Evolutionary conservation across 2,113 vertebrate genomes (phyloP).

Genomic region (Tupaia chinensis): DNA sequence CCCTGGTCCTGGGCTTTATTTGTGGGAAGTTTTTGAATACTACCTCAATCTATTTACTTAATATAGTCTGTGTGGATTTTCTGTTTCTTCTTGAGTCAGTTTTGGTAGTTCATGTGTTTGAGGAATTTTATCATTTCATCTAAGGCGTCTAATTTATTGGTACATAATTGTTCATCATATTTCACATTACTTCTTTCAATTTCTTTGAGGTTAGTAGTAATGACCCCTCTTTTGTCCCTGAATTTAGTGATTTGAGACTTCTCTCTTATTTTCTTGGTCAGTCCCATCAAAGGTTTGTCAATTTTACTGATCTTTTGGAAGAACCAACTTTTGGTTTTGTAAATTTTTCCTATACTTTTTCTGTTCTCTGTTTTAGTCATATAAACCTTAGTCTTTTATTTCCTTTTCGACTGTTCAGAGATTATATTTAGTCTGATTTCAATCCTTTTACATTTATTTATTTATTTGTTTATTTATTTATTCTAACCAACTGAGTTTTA

Average conservation of each 20-base stretch:
- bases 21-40: background rate
- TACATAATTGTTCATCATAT: background rate
- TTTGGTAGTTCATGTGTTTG: constrained; percentile 22
- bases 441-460: background rate
- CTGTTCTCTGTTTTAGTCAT: background rate
- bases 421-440: background rate
- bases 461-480: no score
- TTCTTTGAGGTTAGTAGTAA: background rate
- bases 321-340: background rate
- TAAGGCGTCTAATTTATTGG: background rate
- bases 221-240: background rate
- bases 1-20: background rate
- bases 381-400: constrained; percentile 28
- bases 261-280: background rate
- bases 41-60: background rate
- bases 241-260: constrained; percentile 28
- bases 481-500: no score
- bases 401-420: background rate
- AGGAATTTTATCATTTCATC: background rate
- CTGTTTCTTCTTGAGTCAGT: background rate
- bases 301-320: background rate
- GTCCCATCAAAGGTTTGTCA: background rate
- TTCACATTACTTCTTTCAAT: background rate
- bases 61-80: background rate
- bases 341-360: background rate